Conservation (phyloP, 2,888 invertebrate species). For the Cerastoderma edule region DNA sequence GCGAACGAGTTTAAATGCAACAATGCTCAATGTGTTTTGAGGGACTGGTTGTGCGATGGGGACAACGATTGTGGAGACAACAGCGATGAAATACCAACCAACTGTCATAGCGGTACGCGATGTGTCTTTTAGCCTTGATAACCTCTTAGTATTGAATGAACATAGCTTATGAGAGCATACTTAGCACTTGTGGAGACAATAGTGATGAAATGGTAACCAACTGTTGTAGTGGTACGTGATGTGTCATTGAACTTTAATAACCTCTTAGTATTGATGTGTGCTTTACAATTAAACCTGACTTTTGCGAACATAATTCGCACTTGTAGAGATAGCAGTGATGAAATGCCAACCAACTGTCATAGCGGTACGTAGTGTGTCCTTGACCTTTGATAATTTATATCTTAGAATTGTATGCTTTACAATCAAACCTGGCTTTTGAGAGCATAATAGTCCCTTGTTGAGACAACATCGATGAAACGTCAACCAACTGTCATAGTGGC, state of each 20-base stretch:
- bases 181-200: constrained; percentile 54
- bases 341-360: constrained; percentile 22
- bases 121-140: neutral
- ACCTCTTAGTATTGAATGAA: neutral
- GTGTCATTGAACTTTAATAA: neutral
- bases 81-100: constrained; percentile 24
- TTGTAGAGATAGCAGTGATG: constrained; percentile 47
- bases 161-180: too few species aligned
- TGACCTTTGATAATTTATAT: neutral
- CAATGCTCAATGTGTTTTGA: constrained; percentile 30
- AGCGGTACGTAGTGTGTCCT: neutral
- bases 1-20: constrained; percentile 35
- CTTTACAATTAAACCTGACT: too few species aligned
- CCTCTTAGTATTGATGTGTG: neutral
- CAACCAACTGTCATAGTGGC: constrained; percentile 22
- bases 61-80: constrained; percentile 57
- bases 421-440: too few species aligned
- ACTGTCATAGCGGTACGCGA: constrained; percentile 21
- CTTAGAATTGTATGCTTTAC: neutral
- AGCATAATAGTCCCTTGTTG: constrained; percentile 60
- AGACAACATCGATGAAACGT: constrained; percentile 33
- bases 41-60: constrained; percentile 60
- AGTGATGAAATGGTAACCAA: constrained; percentile 25
- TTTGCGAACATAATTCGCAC: too few species aligned
- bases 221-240: constrained; percentile 15